phyloP scores from a whole-genome alignment of 2,797 vertebrate genomes.

The Ctenopoma kingsleyae region DNA sequence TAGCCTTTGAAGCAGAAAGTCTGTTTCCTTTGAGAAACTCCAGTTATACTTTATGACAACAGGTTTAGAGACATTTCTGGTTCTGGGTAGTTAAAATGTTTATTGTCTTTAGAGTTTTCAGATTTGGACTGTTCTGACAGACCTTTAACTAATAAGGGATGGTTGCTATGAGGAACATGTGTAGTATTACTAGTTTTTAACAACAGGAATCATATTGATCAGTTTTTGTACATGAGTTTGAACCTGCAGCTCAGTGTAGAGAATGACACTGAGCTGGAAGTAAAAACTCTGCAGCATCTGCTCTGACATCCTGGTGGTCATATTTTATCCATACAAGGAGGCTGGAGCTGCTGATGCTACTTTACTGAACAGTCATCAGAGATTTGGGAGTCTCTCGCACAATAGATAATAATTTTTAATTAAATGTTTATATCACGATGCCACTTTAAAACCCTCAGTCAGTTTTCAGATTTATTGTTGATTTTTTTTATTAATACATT shows the following conservation, averaged over 20 bases:
- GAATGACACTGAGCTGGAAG: slow-evolving; percentile 6
- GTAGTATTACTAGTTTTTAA: slow-evolving; percentile 32
- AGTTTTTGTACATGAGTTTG: slow-evolving; percentile 19
- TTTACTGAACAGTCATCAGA: slow-evolving; percentile 44
- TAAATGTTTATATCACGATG: slow-evolving; percentile 5
- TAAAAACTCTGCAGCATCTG: slow-evolving; percentile 1
- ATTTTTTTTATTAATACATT: not conserved
- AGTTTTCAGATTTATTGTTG: not conserved
- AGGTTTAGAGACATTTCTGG: not conserved
- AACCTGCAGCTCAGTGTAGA: slow-evolving; percentile 14
- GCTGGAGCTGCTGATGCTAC: slow-evolving; percentile 18
- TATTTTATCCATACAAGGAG: slow-evolving; percentile 22
- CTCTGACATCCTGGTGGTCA: slow-evolving; percentile 6
- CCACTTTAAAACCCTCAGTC: not conserved
- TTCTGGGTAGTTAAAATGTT: slow-evolving; percentile 19
- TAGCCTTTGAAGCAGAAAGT: not conserved
- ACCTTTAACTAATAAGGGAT: slow-evolving; percentile 39
- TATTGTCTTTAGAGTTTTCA: not conserved
- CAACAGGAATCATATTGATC: slow-evolving; percentile 47
- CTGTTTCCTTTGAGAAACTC: not conserved
- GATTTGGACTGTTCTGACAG: slow-evolving; percentile 22
- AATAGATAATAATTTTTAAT: slow-evolving; percentile 4
- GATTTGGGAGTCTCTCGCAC: slow-evolving; percentile 24
- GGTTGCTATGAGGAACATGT: slow-evolving; percentile 12
- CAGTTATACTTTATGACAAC: not conserved